A percentile compares a stretch with the other conserved stretches of the same genome.
Conservation (phyloP, 2,113 vertebrate genomes). For the Sinocyclocheilus grahami region DNA sequence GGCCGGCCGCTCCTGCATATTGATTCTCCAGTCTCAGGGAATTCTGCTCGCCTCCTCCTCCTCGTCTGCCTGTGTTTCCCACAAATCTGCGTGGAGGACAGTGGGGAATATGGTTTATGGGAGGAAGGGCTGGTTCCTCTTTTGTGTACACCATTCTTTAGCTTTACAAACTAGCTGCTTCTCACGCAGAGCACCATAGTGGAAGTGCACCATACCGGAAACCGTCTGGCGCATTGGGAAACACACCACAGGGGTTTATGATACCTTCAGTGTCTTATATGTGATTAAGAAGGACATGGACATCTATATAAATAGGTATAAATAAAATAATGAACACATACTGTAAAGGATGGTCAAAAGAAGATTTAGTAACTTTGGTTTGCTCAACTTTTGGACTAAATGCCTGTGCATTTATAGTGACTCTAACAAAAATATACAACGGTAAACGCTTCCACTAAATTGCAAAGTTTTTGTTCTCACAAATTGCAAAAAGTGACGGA, state of each 20-base stretch:
- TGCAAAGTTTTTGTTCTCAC: neutral
- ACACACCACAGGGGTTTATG: too few species aligned
- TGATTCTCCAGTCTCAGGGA: conserved; percentile 64
- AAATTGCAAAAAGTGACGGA: neutral
- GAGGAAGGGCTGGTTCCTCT: conserved; percentile 45
- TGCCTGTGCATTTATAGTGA: neutral
- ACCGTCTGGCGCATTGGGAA: conserved; percentile 18
- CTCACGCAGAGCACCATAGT: conserved; percentile 20
- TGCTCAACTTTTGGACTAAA: neutral
- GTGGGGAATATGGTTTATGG: conserved; percentile 29
- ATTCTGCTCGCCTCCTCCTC: conserved; percentile 35
- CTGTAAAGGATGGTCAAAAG: neutral
- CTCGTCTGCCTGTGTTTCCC: conserved; percentile 45
- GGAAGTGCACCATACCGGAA: neutral
- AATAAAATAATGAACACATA: neutral
- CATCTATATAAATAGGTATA: neutral
- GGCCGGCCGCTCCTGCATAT: conserved; percentile 57
- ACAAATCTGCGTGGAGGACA: conserved; percentile 39
- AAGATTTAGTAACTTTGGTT: neutral
- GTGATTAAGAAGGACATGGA: conserved; percentile 11
- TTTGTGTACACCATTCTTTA: conserved; percentile 39
- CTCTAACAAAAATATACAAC: neutral
- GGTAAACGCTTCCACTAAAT: neutral
- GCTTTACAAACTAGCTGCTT: conserved; percentile 42
- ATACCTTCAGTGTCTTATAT: neutral